Base-by-base conservation (phyloP, 2,113 vertebrate genomes). In the Anas platyrhynchos region DNA sequence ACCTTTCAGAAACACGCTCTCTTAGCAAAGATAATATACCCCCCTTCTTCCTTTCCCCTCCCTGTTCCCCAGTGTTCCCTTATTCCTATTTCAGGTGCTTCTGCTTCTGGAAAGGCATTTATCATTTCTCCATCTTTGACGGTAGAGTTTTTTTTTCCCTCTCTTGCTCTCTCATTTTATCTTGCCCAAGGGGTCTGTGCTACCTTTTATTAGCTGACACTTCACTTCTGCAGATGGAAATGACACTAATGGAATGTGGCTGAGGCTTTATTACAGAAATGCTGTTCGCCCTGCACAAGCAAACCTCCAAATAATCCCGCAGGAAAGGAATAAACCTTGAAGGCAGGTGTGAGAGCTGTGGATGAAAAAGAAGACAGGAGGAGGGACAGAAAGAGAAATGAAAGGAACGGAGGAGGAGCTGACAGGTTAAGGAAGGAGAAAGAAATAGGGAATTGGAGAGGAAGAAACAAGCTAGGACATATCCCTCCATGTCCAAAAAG, bases 121-220 rank as follows among this genome's bases (percentile, higher is more conserved):
- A 97, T 97, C 93, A 96, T 96, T 96, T 94, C 74, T 93, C 81
- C 73, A 92, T 94, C 94, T 96, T 92, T 86, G 67, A 86, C 0
- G 0, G 91, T 67, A 80, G 89, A 73, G 62, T 61, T 55, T 36
- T 34, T 34, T n/a, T 2, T 3, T 6, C 46, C 65, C 10, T 22
- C 31, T 27, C 86, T 76, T 58, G 75, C 65, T 83, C 78, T 95
- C 95, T 94, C 91, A 83, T 97, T 96, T 94, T 94, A 89, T 94
- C 83, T 97, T 96, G 95, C 97, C 97, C 94, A 89, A 93, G 86
- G 97, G 95, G 93, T 93, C 95, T 93, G 63, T 94, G 81, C 83
- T 97, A 78, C 92, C 96, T 94, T 94, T 96, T 97, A 97, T 97
- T 97, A 97, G 97, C 96, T 97, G 96, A 96, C 97, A 96, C 88